These are phyloP conservation scores for Sarcophaga carnaria DNA, from an alignment of 2,888 invertebrate genomes.

Conservation along the genomic window DNA sequence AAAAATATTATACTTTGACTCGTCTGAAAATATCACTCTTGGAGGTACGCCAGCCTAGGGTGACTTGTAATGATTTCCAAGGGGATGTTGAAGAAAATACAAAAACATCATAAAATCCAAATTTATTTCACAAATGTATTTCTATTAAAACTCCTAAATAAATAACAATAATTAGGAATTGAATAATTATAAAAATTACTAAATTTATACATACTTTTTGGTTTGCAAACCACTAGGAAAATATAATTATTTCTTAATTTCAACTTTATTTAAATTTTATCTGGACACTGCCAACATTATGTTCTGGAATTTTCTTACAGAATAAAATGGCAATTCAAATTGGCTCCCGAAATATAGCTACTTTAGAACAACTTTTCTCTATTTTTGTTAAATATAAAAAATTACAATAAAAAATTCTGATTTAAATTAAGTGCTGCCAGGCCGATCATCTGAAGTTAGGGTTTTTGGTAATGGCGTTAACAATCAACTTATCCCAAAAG, in stretches of 20 bases:
- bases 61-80: constrained; percentile 1
- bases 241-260: neutral
- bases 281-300: neutral
- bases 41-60: neutral
- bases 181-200: neutral
- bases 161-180: constrained; percentile 3
- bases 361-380: too few relatives aligned
- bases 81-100: neutral
- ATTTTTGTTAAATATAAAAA: too few relatives aligned
- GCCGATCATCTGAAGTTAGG: too few relatives aligned
- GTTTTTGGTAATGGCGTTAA: too few relatives aligned
- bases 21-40: too few relatives aligned
- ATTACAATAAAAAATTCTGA: too few relatives aligned
- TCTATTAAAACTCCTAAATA: constrained; percentile 3
- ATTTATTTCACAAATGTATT: neutral
- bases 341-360: too few relatives aligned
- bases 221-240: constrained; percentile 8
- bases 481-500: too few relatives aligned
- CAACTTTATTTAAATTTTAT: neutral
- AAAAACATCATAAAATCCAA: constrained; percentile 6
- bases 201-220: constrained; percentile 14
- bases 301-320: too few relatives aligned
- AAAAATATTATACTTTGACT: too few relatives aligned
- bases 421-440: too few relatives aligned
- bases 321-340: too few relatives aligned